Conservation (phyloP, 2,797 vertebrate genomes). For the Falco concolor region DNA sequence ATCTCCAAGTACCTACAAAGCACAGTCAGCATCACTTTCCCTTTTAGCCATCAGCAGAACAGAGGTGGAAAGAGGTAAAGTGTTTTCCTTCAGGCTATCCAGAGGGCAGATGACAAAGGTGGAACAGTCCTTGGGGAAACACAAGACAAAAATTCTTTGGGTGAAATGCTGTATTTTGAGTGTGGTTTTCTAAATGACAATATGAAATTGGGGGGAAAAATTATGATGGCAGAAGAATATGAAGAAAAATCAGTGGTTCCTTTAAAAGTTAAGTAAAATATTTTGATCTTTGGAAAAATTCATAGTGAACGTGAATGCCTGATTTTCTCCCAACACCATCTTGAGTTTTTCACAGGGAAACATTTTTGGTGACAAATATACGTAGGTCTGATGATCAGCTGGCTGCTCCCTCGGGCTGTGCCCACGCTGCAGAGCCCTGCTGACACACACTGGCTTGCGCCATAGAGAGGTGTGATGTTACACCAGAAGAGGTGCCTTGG, state of each 20-base stretch:
- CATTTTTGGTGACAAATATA: neutral
- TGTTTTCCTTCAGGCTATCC: neutral
- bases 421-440: neutral
- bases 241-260: neutral
- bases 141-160: neutral
- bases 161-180: neutral
- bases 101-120: neutral
- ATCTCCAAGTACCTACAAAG: neutral
- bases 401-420: neutral
- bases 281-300: neutral
- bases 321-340: fast-evolving
- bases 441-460: fast-evolving
- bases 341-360: neutral
- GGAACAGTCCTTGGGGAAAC: neutral
- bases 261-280: neutral
- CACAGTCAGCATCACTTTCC: neutral
- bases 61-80: neutral
- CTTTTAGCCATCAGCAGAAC: neutral
- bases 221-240: neutral
- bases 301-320: fast-evolving
- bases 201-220: neutral
- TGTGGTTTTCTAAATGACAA: neutral
- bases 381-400: fast-evolving
- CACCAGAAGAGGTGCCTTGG: neutral
- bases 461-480: neutral